Evolutionary conservation across 2,113 vertebrate genomes (phyloP).

Genomic region (Heptranchias perlo): DNA sequence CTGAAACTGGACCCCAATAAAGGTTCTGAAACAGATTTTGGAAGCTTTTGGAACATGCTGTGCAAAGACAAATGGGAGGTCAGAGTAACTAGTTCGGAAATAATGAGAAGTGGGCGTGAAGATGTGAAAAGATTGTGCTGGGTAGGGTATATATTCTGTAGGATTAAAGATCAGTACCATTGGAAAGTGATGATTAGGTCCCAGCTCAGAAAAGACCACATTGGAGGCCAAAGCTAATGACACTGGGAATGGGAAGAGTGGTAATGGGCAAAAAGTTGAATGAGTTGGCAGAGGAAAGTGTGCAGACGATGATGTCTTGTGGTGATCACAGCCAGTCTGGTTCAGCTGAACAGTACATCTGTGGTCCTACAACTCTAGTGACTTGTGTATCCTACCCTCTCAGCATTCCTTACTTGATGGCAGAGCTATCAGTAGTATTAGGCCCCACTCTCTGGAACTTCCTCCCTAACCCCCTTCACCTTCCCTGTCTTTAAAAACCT

Average conservation of each 20-base stretch:
- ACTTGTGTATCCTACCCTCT: background rate
- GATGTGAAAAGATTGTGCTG: background rate
- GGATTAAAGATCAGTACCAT: background rate
- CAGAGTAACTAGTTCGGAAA: background rate
- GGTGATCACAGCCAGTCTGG: background rate
- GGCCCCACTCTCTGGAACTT: too few relatives aligned
- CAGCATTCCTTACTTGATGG: background rate
- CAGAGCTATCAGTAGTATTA: background rate
- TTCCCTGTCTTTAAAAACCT: background rate
- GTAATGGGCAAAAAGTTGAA: too few relatives aligned
- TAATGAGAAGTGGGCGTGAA: background rate
- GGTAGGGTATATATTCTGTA: background rate
- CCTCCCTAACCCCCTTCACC: too few relatives aligned
- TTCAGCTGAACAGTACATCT: background rate
- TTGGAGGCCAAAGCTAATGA: background rate
- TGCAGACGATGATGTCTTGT: background rate
- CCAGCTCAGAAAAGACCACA: background rate
- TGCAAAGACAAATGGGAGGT: background rate
- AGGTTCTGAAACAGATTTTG: background rate
- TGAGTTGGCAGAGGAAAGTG: background rate
- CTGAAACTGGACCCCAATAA: background rate
- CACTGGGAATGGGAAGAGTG: too few relatives aligned
- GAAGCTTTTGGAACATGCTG: background rate
- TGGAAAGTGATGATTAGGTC: background rate
- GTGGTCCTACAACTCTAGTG: background rate